A percentile compares a stretch with the other conserved stretches of the same genome.
Evolutionary conservation across 2,888 invertebrate genomes (phyloP).

Genomic region (Dinocampus coccinellae): DNA sequence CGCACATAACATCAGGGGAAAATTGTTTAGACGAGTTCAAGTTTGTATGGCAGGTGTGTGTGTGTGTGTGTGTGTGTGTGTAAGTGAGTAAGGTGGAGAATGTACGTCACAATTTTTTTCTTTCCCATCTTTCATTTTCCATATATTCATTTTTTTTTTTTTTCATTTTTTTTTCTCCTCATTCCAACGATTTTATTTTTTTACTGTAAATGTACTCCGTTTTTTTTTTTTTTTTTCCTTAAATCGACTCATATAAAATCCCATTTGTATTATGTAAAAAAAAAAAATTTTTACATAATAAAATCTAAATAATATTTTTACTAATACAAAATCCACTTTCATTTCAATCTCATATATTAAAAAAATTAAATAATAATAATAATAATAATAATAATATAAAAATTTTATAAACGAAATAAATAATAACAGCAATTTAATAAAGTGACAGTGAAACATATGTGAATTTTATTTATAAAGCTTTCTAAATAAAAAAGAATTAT

Average conservation of each 20-base stretch:
- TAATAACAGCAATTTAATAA: not conserved
- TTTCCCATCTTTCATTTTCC: not conserved
- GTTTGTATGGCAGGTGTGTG: not conserved
- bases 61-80: too few relatives aligned
- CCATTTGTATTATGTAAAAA: not conserved
- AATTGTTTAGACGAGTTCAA: slow-evolving; percentile 11
- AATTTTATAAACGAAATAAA: not conserved
- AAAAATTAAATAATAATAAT: not conserved
- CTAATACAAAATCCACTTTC: too few relatives aligned
- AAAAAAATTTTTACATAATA: too few relatives aligned
- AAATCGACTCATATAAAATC: not conserved
- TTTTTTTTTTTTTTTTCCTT: too few relatives aligned
- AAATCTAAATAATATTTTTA: not conserved
- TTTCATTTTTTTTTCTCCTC: not conserved
- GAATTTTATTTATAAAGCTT: slow-evolving; percentile 14
- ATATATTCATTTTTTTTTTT: not conserved
- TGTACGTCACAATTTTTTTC: not conserved
- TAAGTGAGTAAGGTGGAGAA: not conserved
- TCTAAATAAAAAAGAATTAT: not conserved
- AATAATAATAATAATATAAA: not conserved
- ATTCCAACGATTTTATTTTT: too few relatives aligned
- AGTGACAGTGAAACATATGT: slow-evolving; percentile 17
- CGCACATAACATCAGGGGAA: not conserved
- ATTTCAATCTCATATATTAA: too few relatives aligned
- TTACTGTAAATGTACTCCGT: too few relatives aligned